A percentile compares a stretch with the other conserved stretches of the same genome.
phyloP scores from a whole-genome alignment of 1,140 invertebrate genomes.

The Drosophila ohnishii region DNA sequence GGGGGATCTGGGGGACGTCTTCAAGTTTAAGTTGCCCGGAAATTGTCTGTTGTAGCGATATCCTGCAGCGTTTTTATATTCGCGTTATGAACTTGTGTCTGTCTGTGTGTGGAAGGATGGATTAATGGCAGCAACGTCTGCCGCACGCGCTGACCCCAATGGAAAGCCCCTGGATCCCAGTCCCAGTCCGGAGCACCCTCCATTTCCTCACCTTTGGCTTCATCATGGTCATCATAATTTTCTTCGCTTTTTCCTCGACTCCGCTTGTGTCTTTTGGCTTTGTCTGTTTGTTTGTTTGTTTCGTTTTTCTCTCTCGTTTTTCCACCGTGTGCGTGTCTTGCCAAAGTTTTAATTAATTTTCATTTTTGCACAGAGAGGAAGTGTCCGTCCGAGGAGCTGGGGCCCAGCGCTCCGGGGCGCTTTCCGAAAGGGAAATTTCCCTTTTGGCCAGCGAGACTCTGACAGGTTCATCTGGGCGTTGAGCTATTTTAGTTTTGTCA shows the following conservation, averaged over 20 bases:
- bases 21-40: conserved; percentile 79
- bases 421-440: conserved; percentile 36
- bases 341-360: conserved; percentile 79
- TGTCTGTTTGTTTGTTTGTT: conserved; percentile 35
- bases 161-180: conserved; percentile 11
- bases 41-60: conserved; percentile 82
- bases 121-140: conserved; percentile 74
- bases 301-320: conserved; percentile 25
- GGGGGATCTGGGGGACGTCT: conserved; percentile 46
- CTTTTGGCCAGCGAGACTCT: conserved; percentile 22
- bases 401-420: conserved; percentile 14
- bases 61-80: conserved; percentile 81
- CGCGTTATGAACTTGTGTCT: conserved; percentile 72
- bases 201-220: conserved; percentile 44
- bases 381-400: conserved; percentile 36
- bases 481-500: conserved; percentile 30
- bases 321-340: conserved; percentile 51
- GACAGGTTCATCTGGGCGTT: conserved; percentile 30
- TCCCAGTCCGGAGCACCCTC: conserved; percentile 12
- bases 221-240: conserved; percentile 40
- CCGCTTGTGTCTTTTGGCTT: conserved; percentile 35
- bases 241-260: conserved; percentile 29
- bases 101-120: conserved; percentile 63
- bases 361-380: conserved; percentile 70
- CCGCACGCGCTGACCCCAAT: conserved; percentile 57